A percentile compares a stretch with the other conserved stretches of the same genome.
These are phyloP conservation scores for Rhabdophis nuchalis DNA, from an alignment of 2,797 vertebrate species.

Conservation along the genomic window DNA sequence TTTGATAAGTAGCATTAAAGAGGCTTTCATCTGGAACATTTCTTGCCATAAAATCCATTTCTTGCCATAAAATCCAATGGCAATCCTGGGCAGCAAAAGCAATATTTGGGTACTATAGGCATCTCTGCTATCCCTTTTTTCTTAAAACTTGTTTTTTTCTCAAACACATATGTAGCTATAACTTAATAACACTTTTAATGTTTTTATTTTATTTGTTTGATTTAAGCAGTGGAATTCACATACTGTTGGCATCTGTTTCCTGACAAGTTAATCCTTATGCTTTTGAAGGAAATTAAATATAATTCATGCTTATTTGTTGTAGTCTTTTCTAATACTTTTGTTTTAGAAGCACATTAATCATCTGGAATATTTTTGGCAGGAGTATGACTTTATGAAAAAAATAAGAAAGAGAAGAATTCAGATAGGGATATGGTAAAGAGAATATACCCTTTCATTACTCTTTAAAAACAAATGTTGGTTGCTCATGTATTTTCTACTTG, in stretches of 20 bases:
- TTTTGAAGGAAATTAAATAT: background rate
- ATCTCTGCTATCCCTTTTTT: background rate
- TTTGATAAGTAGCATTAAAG: background rate
- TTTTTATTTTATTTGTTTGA: background rate
- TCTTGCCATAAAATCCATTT: background rate
- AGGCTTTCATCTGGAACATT: background rate
- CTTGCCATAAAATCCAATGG: background rate
- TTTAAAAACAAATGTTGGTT: background rate
- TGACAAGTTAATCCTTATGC: background rate
- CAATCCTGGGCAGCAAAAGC: background rate
- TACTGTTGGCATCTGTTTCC: background rate
- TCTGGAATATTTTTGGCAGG: background rate
- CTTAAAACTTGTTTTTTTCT: background rate
- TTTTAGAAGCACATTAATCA: background rate
- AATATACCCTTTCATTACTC: background rate
- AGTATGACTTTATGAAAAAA: background rate
- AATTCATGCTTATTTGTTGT: background rate
- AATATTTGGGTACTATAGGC: background rate
- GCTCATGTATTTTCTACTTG: background rate
- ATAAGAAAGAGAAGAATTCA: background rate
- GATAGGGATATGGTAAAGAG: background rate
- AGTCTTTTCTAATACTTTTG: background rate
- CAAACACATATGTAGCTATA: background rate
- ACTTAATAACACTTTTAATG: background rate
- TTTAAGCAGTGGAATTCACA: background rate